Base-by-base conservation (phyloP, 92 coral and sea anemone genomes). In the Palythoa grandis region DNA sequence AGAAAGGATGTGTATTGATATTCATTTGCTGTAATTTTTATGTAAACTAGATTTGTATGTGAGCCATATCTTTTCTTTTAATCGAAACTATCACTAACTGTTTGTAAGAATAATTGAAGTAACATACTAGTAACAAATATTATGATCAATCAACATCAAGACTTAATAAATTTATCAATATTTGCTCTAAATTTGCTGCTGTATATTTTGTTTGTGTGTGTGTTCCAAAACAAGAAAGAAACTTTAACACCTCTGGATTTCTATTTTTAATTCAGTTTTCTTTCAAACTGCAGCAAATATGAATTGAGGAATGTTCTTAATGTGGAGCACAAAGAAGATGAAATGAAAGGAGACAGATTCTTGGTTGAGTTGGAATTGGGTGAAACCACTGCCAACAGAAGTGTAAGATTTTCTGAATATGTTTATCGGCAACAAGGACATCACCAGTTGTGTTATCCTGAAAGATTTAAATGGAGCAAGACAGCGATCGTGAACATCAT, bases 391-490 rank as follows among this genome's bases (percentile, higher is more conserved):
- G 80, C 89, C 14, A 85, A 85, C 60, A 89, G 83, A 78, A 72
- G 65, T 43, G 89, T 72, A 29, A 88, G 98, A 77, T 92, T 94
- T 75, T 96, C 98, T 43, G 95, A 92, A 70, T 94, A 94, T 87
- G 90, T 96, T 3, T 96, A 94, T 82, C 76, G 82, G 43, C 86
- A 87, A 9, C 72, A 85, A 78, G 93, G 88, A 15, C 74, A 77
- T 19, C 47, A 15, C 16, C 54, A 63, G 3, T 83, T 96, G 24
- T 96, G 98, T 72, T 86, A 83, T 72, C 98, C 98, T 24, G 92
- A 86, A 83, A 93, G 90, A 11, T 89, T 94, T 82, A 70, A 71
- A 17, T 96, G 98, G 98, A 94, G 90, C 86, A 91, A 91, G 73
- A 87, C 85, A 39, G 95, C 92, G 10, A 80, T 89, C n/a, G 92